A percentile compares a stretch with the other conserved stretches of the same genome.
phyloP scores from a whole-genome alignment of 1,140 invertebrate species.

The Archivesica marissinica region DNA sequence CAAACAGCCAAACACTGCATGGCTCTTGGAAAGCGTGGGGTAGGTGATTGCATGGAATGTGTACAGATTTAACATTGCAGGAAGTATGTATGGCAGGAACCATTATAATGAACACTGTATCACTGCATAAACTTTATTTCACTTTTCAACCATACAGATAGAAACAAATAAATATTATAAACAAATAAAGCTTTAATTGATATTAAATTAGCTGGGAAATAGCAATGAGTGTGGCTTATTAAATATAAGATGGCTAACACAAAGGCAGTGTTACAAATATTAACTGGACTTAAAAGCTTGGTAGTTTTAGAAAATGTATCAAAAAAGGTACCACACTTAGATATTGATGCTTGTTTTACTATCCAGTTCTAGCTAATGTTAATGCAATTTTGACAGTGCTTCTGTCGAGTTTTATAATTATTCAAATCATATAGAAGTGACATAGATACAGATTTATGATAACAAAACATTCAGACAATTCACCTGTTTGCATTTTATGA shows the following conservation, averaged over 20 bases:
- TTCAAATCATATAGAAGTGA: background rate
- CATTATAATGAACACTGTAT: background rate
- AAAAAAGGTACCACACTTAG: background rate
- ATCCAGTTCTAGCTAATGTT: too few relatives aligned
- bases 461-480: background rate
- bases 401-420: too few relatives aligned
- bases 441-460: background rate
- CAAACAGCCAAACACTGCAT: too few relatives aligned
- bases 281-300: background rate
- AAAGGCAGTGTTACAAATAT: background rate
- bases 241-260: background rate
- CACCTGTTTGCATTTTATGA: background rate
- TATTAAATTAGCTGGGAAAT: constrained; percentile 22
- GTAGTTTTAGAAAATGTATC: background rate
- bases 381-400: too few relatives aligned
- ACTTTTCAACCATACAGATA: constrained; percentile 61
- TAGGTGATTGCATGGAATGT: too few relatives aligned
- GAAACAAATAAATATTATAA: constrained; percentile 32
- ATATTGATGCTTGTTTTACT: background rate
- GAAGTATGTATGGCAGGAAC: too few relatives aligned
- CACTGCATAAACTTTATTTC: constrained; percentile 66
- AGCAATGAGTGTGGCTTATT: background rate
- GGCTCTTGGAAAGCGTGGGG: too few relatives aligned
- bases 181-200: constrained; percentile 32
- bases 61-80: too few relatives aligned